A percentile compares a stretch with the other conserved stretches of the same genome.
Conservation (phyloP, 2,113 vertebrate genomes). For the Tetrax tetrax region DNA sequence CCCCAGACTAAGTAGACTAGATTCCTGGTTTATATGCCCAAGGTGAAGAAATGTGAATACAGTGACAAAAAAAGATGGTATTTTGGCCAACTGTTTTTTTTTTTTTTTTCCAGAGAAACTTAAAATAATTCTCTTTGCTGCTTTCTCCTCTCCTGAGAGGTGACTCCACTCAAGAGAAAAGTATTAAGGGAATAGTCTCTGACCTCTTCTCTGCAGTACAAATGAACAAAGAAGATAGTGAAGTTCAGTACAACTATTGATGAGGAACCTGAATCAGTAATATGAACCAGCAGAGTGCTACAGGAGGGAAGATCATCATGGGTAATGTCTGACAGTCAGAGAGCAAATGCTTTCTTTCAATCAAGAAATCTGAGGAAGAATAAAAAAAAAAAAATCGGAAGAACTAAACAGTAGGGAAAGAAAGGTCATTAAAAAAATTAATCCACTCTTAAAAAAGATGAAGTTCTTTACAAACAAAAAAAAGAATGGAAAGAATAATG, state of each 20-base stretch:
- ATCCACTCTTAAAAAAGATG: background rate
- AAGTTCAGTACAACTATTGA: background rate
- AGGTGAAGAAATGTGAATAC: background rate
- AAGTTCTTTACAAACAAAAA: background rate
- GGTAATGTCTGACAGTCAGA: background rate
- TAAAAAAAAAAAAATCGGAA: background rate
- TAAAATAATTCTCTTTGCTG: background rate
- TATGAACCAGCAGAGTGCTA: background rate
- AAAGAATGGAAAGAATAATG: background rate
- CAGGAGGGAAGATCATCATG: background rate
- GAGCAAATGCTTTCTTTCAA: background rate
- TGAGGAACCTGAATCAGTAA: background rate
- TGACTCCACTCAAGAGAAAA: background rate
- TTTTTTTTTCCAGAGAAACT: background rate
- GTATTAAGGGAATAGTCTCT: background rate
- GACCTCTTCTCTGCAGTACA: background rate
- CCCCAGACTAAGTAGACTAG: background rate
- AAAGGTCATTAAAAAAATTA: background rate
- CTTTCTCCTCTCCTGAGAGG: background rate
- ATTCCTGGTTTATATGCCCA: background rate
- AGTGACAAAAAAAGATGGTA: background rate
- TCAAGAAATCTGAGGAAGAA: background rate
- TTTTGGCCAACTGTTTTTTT: background rate
- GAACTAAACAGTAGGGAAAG: background rate
- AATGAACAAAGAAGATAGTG: background rate